Evolutionary conservation across 2,113 vertebrate genomes (phyloP), one percentile per base, ranked within the genome.

Genomic region (Arizona elegans): DNA sequence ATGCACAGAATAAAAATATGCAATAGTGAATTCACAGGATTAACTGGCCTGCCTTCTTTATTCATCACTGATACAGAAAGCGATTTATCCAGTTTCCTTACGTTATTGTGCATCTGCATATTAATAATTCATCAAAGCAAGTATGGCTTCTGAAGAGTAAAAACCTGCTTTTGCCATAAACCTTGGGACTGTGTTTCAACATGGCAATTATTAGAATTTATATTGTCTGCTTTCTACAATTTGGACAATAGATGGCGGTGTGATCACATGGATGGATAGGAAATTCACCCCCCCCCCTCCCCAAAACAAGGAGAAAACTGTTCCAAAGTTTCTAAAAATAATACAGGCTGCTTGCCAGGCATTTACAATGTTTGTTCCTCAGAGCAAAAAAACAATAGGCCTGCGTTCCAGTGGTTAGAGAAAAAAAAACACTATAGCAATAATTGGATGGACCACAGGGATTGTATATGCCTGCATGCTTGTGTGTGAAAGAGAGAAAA

Each of bases 211-310:
- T 88, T 88, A 10, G 53, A 19, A 54, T 52, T 47, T 53, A 17
- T 5, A 17, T 15, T 15, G 7, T 29, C n/a, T 86, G 91, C 43
- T 90, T 52, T 95, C 92, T 91, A 0, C 29, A 24, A 1, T 12
- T 85, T 58, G 59, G 29, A 88, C 96, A 94, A 21, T 93, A 97
- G 97, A 95, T 97, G 97, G 97, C 94, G 91, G 94, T 96, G 93
- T 96, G 90, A 33, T 62, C 90, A 59, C 92, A 90, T 21, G 23
- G 38, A 52, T 47, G 94, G 90, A 0, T 19, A 29, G 55, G 13
- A 23, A 81, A 24, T n/a, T 19, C 29, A 17, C 38, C 3, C 8
- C 3, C 29, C 1, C 55, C 1, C 33, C n/a, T 5, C 65, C 13
- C 7, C 21, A 38, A 43, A 21, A 9, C 3, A 0, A 3, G 26